These are phyloP conservation scores for Mesorhabditis sp. DNA, from an alignment of 2,888 invertebrate genomes.

Conservation along the genomic window DNA sequence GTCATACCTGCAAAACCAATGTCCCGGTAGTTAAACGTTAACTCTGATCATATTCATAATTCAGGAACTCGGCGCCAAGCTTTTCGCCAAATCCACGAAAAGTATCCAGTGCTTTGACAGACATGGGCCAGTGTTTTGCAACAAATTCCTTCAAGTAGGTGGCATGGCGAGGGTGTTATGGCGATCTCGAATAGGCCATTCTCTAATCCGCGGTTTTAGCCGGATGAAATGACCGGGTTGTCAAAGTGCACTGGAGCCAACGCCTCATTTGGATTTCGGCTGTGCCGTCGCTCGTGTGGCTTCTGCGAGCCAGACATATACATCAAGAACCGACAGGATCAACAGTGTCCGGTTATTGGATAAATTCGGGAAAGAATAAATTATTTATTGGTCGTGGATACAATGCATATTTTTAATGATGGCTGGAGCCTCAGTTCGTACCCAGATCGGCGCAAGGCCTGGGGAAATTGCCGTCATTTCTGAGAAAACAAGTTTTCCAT, in stretches of 20 bases:
- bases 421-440: too few species aligned
- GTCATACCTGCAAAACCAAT: constrained; percentile 4
- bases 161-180: background rate
- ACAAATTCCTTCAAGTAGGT: background rate
- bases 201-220: background rate
- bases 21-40: background rate
- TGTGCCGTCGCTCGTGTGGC: background rate
- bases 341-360: constrained; percentile 2
- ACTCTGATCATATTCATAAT: background rate
- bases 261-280: constrained; percentile 1
- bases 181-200: background rate
- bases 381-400: background rate
- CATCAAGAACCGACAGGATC: background rate
- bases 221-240: background rate
- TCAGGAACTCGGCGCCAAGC: constrained; percentile 1
- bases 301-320: background rate
- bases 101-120: background rate
- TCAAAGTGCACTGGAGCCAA: background rate
- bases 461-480: too few species aligned
- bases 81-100: background rate
- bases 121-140: constrained; percentile 1
- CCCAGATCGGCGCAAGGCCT: too few species aligned
- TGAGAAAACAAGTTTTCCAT: too few species aligned
- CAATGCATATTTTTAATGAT: too few species aligned
- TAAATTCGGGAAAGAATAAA: constrained; percentile 3